Percentiles rank a stretch among this genome's conserved stretches.
phyloP scores from a whole-genome alignment of 2,888 invertebrate species.

The Clusia tigrina region DNA sequence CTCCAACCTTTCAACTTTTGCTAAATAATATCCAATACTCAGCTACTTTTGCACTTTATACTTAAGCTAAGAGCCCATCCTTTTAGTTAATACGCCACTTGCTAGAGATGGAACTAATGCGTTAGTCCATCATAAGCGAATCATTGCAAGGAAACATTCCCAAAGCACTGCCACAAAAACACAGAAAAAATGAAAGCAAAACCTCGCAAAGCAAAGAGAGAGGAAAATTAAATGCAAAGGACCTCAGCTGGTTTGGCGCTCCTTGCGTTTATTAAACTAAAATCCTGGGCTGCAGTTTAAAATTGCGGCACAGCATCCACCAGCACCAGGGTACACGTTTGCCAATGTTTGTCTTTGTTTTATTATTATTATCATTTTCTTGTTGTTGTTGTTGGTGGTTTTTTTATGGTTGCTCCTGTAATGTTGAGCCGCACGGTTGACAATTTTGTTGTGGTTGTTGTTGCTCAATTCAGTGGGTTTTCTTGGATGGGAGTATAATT shows the following conservation, averaged over 20 bases:
- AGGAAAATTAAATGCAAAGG: conserved; percentile 16
- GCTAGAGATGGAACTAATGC: neutral
- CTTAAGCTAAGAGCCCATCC: too few relatives aligned
- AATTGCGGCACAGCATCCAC: conserved; percentile 29
- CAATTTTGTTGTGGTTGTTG: conserved; percentile 48
- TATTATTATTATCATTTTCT: conserved; percentile 11
- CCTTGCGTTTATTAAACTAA: conserved; percentile 57
- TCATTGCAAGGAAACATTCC: conserved; percentile 8
- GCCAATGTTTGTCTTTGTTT: neutral
- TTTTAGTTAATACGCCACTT: neutral
- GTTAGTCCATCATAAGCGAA: conserved; percentile 26
- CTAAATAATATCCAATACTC: too few relatives aligned
- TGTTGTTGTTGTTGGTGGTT: conserved; percentile 35
- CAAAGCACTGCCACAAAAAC: neutral
- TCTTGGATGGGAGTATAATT: conserved; percentile 48
- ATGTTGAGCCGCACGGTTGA: conserved; percentile 41
- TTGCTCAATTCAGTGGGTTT: conserved; percentile 31
- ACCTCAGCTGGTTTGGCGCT: conserved; percentile 49
- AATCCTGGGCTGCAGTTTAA: conserved; percentile 47
- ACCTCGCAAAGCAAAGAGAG: neutral
- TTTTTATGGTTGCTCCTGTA: neutral
- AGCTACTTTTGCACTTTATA: too few relatives aligned
- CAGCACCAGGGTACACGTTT: neutral
- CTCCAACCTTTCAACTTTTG: too few relatives aligned
- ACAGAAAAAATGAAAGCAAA: neutral